Evolutionary conservation across 2,797 vertebrate genomes (phyloP), one percentile per base, ranked within the genome.

Genomic region (Gymnodraco acuticeps): DNA sequence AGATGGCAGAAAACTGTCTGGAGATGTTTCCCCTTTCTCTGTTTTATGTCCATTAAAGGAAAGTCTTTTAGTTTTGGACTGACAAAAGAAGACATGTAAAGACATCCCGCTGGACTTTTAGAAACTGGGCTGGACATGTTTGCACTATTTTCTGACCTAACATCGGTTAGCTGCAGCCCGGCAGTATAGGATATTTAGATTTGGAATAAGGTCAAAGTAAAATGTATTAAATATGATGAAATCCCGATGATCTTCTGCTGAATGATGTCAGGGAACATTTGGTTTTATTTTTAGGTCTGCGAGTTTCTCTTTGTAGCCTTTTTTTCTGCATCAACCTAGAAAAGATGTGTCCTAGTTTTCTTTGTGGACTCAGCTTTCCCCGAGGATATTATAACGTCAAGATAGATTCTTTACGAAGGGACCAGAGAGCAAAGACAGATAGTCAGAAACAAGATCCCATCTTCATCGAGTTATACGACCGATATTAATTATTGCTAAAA

Each of bases 321-420:
- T 70, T 20, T 13, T 7, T 64, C 53, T 64, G 20, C 52, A 38
- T 43, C 46, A 15, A 51, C 33, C 52, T 45, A 20, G 52, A 50
- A 38, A 56, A 38, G 38, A 23, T 16, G 62, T n/a, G 42, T 42
- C 73, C 51, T 16, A 27, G 73, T 48, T 75, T 38, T 51, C 17
- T 73, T 58, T 43, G 62, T 64, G 53, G 19, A 14, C 3, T 5
- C 2, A 11, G 38, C 4, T 51, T 70, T 27, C 48, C 17, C 7
- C n/a, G 4, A 0, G 9, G 14, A 6, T 51, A 16, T 41, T 43
- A 7, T 19, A 16, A 16, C 48, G 33, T 50, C 2, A 9, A 41
- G 16, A 48, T 48, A 3, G 12, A 9, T 45, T 38, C 16, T 63
- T 3, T 38, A 10, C 14, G 23, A 33, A 50, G 4, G 4, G 8